Evolutionary conservation across 1,140 invertebrate genomes (phyloP).

Genomic region (Orchestia grillus): DNA sequence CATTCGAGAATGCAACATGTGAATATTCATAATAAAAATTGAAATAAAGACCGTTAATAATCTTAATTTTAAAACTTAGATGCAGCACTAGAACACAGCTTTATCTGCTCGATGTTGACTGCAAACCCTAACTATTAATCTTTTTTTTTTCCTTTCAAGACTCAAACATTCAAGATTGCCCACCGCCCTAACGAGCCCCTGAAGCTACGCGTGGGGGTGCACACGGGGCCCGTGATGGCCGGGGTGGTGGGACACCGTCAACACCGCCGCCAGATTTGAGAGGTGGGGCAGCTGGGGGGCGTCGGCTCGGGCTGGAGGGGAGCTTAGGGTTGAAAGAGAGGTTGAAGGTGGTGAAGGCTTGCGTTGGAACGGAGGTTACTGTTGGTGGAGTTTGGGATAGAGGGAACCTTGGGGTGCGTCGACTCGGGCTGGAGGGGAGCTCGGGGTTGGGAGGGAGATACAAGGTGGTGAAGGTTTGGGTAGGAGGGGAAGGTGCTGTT

Average conservation of each 20-base stretch:
- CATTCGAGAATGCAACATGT: too few relatives aligned
- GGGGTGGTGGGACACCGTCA: slow-evolving; percentile 94
- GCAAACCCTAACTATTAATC: background rate
- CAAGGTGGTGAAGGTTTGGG: background rate
- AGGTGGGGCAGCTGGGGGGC: background rate
- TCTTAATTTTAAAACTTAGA: too few relatives aligned
- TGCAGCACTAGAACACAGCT: too few relatives aligned
- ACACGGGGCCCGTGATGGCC: slow-evolving; percentile 85
- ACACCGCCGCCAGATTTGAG: slow-evolving; percentile 94
- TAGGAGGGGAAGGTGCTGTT: background rate
- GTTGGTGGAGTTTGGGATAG: background rate
- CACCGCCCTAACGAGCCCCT: background rate
- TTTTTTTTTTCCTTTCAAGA: background rate
- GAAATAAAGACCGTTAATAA: too few relatives aligned
- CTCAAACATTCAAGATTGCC: background rate
- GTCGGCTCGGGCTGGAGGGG: too few relatives aligned
- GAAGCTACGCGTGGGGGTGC: slow-evolving; percentile 15
- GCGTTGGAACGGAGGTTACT: background rate
- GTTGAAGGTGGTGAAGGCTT: background rate
- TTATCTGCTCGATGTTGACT: background rate
- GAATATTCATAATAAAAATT: too few relatives aligned
- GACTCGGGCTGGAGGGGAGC: too few relatives aligned
- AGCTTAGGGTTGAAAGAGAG: background rate
- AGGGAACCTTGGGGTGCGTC: background rate
- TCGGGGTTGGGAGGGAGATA: background rate